A percentile compares a stretch with the other conserved stretches of the same genome.
phyloP scores from a whole-genome alignment of 1,140 invertebrate species.

The Meloidogyne exigua region DNA sequence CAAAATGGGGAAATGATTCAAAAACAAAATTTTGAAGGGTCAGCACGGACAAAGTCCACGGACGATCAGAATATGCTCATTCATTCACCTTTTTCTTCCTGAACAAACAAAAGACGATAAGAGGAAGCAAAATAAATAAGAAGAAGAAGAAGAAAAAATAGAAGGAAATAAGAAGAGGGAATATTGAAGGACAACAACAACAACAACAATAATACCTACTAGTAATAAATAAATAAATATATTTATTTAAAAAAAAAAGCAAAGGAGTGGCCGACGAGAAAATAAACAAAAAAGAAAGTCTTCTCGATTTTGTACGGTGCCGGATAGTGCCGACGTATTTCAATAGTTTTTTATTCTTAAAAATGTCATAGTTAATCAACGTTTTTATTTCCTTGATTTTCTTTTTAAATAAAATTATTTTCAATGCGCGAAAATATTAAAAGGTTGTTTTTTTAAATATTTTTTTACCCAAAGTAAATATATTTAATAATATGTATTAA shows the following conservation, averaged over 20 bases:
- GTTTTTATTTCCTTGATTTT: neutral
- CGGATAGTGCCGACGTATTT: neutral
- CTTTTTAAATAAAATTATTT: neutral
- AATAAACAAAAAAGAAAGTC: neutral
- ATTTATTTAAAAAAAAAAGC: neutral
- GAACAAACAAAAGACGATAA: constrained; percentile 4
- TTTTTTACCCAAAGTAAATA: neutral
- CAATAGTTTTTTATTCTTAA: neutral
- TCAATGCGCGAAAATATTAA: neutral
- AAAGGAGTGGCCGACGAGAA: neutral
- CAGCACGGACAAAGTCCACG: neutral
- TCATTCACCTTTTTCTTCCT: neutral
- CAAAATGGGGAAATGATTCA: neutral
- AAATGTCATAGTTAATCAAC: neutral
- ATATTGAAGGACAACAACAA: neutral
- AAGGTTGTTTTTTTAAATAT: neutral
- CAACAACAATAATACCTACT: no score
- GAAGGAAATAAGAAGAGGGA: neutral
- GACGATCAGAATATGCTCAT: neutral
- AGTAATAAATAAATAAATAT: neutral
- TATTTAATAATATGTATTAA: neutral
- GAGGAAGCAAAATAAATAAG: neutral
- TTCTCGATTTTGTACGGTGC: neutral
- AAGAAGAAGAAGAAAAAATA: neutral
- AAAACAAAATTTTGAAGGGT: neutral